Conservation (phyloP, 2,113 vertebrate genomes). For the Isichthys henryi region DNA sequence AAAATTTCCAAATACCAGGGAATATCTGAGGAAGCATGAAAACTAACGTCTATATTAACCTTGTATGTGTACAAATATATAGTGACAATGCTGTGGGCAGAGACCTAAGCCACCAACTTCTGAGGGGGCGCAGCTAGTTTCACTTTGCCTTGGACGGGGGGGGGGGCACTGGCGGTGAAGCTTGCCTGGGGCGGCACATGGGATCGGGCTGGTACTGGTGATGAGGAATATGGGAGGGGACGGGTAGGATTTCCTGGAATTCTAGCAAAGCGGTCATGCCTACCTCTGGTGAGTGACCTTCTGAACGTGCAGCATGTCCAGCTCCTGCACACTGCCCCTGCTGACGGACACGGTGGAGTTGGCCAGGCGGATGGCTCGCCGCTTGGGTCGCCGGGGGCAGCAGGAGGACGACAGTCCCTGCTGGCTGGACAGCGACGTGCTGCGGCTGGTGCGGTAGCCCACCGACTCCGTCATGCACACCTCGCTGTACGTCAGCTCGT, state of each 20-base stretch:
- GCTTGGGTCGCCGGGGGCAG: constrained; percentile 69
- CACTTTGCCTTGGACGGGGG: not conserved
- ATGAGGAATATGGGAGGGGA: not conserved
- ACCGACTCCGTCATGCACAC: constrained; percentile 71
- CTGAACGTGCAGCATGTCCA: constrained; percentile 67
- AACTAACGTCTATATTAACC: not conserved
- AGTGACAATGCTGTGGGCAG: not conserved
- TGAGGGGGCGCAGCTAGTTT: not conserved
- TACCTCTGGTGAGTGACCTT: constrained; percentile 68
- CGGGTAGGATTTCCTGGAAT: not conserved
- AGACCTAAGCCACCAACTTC: not conserved
- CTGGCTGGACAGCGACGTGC: constrained; percentile 82
- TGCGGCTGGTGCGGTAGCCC: constrained; percentile 74
- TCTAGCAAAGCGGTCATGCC: not conserved
- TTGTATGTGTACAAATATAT: too few species aligned
- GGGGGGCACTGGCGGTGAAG: not conserved
- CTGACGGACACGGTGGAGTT: constrained; percentile 82
- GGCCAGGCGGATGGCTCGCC: constrained; percentile 73
- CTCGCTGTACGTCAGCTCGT: constrained; percentile 77
- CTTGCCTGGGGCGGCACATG: not conserved
- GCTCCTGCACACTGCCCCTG: constrained; percentile 78
- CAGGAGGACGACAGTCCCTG: constrained; percentile 66
- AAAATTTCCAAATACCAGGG: not conserved
- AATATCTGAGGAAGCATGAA: not conserved
- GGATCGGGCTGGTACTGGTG: not conserved